These are phyloP conservation scores for Goniozus legneri DNA, from an alignment of 1,140 invertebrate genomes.

Conservation along the genomic window DNA sequence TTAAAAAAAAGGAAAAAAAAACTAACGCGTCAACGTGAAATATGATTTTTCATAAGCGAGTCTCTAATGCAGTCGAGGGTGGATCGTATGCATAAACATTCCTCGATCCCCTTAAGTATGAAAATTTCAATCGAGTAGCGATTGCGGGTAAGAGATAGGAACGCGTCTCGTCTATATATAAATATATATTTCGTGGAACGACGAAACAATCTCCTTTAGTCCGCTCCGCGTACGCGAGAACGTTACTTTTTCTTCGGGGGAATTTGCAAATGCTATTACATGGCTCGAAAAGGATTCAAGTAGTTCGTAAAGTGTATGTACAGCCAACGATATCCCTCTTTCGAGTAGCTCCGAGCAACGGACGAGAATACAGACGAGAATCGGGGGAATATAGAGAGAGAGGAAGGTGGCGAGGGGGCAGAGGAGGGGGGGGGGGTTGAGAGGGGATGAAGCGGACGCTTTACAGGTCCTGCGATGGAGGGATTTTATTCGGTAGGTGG, in stretches of 20 bases:
- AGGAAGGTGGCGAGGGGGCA: constrained; percentile 5
- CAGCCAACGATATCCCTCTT: background rate
- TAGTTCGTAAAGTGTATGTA: background rate
- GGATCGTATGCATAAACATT: background rate
- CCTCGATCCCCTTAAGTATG: no score
- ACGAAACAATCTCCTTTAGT: no score
- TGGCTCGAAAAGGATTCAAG: background rate
- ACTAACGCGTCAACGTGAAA: no score
- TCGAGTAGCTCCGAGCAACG: background rate
- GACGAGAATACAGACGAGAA: constrained; percentile 4
- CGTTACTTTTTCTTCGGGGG: background rate
- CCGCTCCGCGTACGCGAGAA: no score
- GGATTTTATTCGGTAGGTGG: constrained; percentile 24
- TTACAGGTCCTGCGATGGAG: constrained; percentile 13
- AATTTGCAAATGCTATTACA: background rate
- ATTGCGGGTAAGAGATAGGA: background rate
- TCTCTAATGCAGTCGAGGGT: background rate
- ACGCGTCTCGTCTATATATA: background rate
- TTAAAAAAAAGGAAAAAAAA: no score
- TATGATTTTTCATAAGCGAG: background rate
- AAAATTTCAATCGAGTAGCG: background rate
- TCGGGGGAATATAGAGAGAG: background rate
- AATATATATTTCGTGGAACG: background rate
- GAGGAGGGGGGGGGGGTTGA: constrained; percentile 1
- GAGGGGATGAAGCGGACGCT: background rate